Evolutionary conservation across 1,140 invertebrate genomes (phyloP).

Genomic region (Nasonia longicornis): DNA sequence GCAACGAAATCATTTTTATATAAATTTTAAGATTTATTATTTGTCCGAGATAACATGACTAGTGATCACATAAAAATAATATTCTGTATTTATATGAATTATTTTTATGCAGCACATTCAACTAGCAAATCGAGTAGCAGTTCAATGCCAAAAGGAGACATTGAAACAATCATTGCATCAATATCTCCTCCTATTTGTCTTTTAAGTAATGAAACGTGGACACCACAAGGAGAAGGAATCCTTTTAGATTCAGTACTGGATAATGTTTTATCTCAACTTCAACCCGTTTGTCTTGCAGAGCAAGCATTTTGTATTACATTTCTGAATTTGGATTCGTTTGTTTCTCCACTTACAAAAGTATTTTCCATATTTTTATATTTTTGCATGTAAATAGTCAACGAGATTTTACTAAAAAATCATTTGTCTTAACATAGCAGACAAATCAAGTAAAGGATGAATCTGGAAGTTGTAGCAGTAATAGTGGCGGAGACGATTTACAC

Average conservation of each 20-base stretch:
- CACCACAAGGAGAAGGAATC: constrained; percentile 62
- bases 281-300: constrained; percentile 92
- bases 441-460: constrained; percentile 54
- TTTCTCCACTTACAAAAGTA: constrained; percentile 64
- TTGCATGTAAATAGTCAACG: neutral
- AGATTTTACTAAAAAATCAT: neutral
- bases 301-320: constrained; percentile 96
- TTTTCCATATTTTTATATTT: neutral
- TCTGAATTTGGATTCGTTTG: constrained; percentile 84
- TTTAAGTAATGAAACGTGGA: constrained; percentile 62
- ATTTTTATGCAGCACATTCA: constrained; percentile 37
- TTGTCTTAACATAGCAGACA: constrained; percentile 2
- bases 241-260: constrained; percentile 79
- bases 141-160: constrained; percentile 33
- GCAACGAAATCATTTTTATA: neutral
- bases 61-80: neutral
- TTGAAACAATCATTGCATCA: constrained; percentile 34
- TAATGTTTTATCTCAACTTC: constrained; percentile 86
- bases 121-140: constrained; percentile 28
- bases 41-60: neutral
- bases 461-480: constrained; percentile 54
- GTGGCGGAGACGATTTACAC: constrained; percentile 26
- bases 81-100: constrained; percentile 4
- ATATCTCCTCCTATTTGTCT: constrained; percentile 59
- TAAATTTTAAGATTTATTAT: too few species aligned